A percentile compares a stretch with the other conserved stretches of the same genome.
phyloP scores from a whole-genome alignment of 2,888 invertebrate genomes.

The Arctia plantaginis region DNA sequence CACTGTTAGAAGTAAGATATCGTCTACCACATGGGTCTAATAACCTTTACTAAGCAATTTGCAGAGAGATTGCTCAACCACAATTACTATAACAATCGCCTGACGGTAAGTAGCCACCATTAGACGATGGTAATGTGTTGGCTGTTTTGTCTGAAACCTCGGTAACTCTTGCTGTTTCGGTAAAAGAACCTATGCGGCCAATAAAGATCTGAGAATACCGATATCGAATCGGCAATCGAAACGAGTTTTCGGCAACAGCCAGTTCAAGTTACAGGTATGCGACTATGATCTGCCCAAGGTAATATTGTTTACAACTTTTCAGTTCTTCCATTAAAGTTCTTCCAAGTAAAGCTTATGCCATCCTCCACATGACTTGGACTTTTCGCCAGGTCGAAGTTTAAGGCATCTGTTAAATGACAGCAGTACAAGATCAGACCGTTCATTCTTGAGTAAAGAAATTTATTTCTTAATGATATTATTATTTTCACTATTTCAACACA shows the following conservation, averaged over 20 bases:
- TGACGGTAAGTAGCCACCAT: background rate
- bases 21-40: background rate
- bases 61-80: background rate
- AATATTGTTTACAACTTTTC: background rate
- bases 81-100: background rate
- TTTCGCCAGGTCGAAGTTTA: background rate
- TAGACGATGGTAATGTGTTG: background rate
- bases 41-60: background rate
- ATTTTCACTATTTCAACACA: background rate
- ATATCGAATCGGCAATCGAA: background rate
- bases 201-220: background rate
- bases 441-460: background rate
- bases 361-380: background rate
- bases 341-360: background rate
- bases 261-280: background rate
- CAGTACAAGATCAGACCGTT: background rate
- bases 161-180: background rate
- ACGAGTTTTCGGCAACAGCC: background rate
- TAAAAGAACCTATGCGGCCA: background rate
- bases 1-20: constrained; percentile 3
- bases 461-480: background rate
- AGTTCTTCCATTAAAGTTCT: too few species aligned
- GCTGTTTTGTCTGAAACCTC: background rate
- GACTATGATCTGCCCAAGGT: background rate
- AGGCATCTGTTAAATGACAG: background rate